A percentile compares a stretch with the other conserved stretches of the same genome.
Evolutionary conservation across 2,113 vertebrate genomes (phyloP).

Genomic region (Vidua macroura): DNA sequence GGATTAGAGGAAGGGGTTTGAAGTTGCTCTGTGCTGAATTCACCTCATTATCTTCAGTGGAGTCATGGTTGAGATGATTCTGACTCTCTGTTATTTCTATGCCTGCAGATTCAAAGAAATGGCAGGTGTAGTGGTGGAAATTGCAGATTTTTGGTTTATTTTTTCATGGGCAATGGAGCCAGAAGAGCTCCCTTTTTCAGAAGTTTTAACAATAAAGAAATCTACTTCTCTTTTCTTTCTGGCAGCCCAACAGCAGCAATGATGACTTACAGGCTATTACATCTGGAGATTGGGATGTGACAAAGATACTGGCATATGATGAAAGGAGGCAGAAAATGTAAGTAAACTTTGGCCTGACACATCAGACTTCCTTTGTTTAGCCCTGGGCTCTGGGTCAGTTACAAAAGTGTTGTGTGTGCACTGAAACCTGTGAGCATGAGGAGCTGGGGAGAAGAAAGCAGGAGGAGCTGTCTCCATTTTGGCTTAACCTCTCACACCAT

Average conservation of each 20-base stretch:
- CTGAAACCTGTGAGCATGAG: neutral
- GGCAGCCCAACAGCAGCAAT: slow-evolving; percentile 89
- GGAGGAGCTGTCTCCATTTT: neutral
- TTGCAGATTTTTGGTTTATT: neutral
- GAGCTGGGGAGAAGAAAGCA: neutral
- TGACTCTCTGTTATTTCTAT: neutral
- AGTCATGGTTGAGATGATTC: neutral
- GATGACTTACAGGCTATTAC: slow-evolving; percentile 93
- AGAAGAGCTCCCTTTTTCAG: neutral
- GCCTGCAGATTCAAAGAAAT: neutral
- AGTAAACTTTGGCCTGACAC: slow-evolving; percentile 50
- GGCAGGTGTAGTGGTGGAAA: neutral
- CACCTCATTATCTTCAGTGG: neutral
- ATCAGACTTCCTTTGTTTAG: neutral
- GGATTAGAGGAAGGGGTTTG: neutral
- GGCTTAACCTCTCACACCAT: neutral
- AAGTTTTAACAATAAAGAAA: neutral
- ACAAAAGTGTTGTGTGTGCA: neutral
- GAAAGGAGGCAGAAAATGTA: slow-evolving; percentile 91
- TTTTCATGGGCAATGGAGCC: neutral
- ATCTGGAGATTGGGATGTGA: slow-evolving; percentile 96
- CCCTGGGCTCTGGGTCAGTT: neutral
- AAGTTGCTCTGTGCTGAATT: neutral
- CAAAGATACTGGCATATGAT: slow-evolving; percentile 87
- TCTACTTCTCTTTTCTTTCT: neutral